These are phyloP conservation scores for Melanotaenia pygmaea DNA, from an alignment of 2,797 vertebrate genomes.

Conservation along the genomic window DNA sequence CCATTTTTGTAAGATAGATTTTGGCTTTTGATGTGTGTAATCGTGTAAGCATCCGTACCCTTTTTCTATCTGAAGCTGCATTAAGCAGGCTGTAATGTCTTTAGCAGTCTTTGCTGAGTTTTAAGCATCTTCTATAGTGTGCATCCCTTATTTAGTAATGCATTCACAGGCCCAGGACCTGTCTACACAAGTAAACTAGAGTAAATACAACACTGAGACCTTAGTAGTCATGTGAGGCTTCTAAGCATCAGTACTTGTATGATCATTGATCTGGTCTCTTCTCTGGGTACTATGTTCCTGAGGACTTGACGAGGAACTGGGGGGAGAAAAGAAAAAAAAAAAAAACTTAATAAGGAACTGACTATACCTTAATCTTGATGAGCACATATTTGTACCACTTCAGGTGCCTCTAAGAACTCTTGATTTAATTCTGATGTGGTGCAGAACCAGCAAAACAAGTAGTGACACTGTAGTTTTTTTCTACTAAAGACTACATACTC, in stretches of 20 bases:
- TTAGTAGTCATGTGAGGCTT: conserved; percentile 43
- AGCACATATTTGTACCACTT: conserved; percentile 84
- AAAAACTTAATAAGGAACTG: conserved; percentile 75
- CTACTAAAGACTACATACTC: conserved; percentile 72
- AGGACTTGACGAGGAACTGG: conserved; percentile 75
- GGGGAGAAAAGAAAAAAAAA: conserved; percentile 10
- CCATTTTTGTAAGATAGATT: conserved; percentile 45
- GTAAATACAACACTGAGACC: conserved; percentile 36
- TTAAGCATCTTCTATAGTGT: conserved; percentile 50
- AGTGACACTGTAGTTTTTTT: conserved; percentile 78
- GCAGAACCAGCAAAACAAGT: conserved; percentile 83
- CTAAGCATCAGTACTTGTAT: conserved; percentile 54
- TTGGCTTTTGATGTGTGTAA: conserved; percentile 54
- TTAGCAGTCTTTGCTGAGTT: conserved; percentile 55
- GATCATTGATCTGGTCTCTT: conserved; percentile 59
- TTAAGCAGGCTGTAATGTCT: conserved; percentile 45
- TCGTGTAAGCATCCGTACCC: conserved; percentile 29
- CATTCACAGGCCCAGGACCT: conserved; percentile 60
- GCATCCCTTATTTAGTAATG: conserved; percentile 57
- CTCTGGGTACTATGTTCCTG: conserved; percentile 61
- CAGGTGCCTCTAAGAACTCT: conserved; percentile 84
- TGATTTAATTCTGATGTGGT: conserved; percentile 79
- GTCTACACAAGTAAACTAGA: conserved; percentile 48
- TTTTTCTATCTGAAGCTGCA: conserved; percentile 57
- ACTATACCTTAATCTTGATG: conserved; percentile 79